Base-by-base conservation (phyloP, 2,888 invertebrate species). In the Helobdella robusta region DNA sequence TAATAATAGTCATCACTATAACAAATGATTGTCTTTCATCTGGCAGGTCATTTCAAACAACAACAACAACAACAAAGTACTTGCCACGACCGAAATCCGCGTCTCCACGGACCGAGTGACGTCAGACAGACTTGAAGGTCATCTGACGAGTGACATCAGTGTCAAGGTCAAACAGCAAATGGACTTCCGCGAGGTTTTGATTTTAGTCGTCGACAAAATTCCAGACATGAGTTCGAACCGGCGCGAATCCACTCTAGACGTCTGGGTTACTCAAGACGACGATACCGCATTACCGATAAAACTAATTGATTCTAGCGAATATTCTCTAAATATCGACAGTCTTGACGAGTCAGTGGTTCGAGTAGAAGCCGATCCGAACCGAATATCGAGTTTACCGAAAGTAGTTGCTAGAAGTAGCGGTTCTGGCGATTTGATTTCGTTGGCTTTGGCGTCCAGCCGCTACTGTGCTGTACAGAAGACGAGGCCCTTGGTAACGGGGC, bases 351-450 rank as follows among this genome's bases (percentile, higher is more conserved):
- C 89, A 74, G 88, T 93, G 1, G 91, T 94, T 6, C 92, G 91
- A 2, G 89, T 93, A 76, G 89, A 91, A 0, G 89, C 91, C 20
- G n/a, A n/a, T n/a, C n/a, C n/a, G n/a, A n/a, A n/a, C n/a, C n/a
- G n/a, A n/a, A n/a, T n/a, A n/a, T 89, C 89, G 88, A 68, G 74
- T n/a, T 72, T 73, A 3, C 93, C 93, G 0, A 83, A 92, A 58
- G 91, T 95, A 59, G 92, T 93, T 71, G 94, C 93, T 20, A 89
- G 93, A 36, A 91, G 91, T 44, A 89, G 91, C 81, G 91, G 91
- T 68, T 74, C 86, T 72, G 93, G 93, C 0, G 90, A 93, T 78
- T 83, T 93, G 1, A 83, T 94, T 54, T 86, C 90, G 69, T 76
- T 81, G 32, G 72, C 76, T 23, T 68, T 94, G 2, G 83, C 90